Base-by-base conservation (phyloP, 2,888 invertebrate species). In the Patella depressa region DNA sequence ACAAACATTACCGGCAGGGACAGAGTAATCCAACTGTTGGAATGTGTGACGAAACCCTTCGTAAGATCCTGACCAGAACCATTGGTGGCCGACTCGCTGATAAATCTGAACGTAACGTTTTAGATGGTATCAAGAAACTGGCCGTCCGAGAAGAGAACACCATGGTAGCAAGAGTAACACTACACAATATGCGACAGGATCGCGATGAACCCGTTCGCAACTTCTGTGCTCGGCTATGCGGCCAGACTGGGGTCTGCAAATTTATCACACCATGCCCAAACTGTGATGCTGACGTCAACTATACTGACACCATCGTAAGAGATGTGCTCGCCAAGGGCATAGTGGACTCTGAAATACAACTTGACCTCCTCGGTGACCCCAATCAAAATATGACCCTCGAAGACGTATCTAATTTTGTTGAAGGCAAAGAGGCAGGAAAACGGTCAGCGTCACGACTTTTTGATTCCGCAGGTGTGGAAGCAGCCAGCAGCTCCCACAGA, bases 401-500 rank as follows among this genome's bases (percentile, higher is more conserved):
- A 74, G 80, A 83, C 14, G 79, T 82, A 3, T 79, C 83, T 54
- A 14, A 77, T 69, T 85, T 81, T 72, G 76, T 84, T 3, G 82
- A 85, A 70, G 81, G 83, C 15, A 85, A 85, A 70, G 81, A 85
- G 57, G 24, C 83, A 17, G 84, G 4, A 2, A 83, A 83, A 70
- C 73, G 83, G 3, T 84, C 82, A 15, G 82, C 83, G 2, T 80
- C 81, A 14, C 24, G 80, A 11, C 79, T 85, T 15, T 24, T 82
- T 0, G 82, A 83, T 45, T 19, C 72, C n/a, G 69, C 78, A 19
- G 73, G 73, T 14, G 79, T 54, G 2, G 78, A 80, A 71, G 80
- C 79, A 4, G 76, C 76, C 45, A 81, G 73, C 53, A 81, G 80
- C 59, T 65, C 80, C 1, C 79, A 79, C 59, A 45, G 74, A 24